A percentile compares a stretch with the other conserved stretches of the same genome.
These are phyloP conservation scores for Enteromius fasciolatus DNA, from an alignment of 2,797 vertebrate species.

Conservation along the genomic window DNA sequence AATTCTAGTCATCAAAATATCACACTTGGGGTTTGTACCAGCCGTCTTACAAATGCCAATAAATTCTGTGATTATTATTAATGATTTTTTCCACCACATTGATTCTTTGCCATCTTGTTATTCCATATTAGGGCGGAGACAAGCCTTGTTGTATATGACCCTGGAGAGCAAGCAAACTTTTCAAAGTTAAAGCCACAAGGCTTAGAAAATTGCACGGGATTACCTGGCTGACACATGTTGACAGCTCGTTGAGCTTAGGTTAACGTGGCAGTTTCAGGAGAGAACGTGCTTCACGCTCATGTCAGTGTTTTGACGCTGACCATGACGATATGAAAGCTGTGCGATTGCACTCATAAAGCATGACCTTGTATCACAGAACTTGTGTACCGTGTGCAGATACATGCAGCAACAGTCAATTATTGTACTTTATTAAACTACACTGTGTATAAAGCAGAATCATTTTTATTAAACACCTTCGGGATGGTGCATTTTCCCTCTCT, in stretches of 20 bases:
- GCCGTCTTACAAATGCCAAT: slow-evolving; percentile 69
- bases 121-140: slow-evolving; percentile 51
- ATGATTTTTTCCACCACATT: slow-evolving; percentile 71
- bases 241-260: slow-evolving; percentile 8
- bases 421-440: slow-evolving; percentile 28
- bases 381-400: not conserved
- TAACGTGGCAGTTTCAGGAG: not conserved
- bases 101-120: slow-evolving; percentile 70
- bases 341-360: not conserved
- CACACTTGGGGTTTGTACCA: slow-evolving; percentile 65
- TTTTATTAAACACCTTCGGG: slow-evolving; percentile 42
- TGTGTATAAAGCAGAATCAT: slow-evolving; percentile 27
- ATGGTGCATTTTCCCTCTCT: slow-evolving; percentile 24
- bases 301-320: slow-evolving; percentile 17
- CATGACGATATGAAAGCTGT: slow-evolving; percentile 10
- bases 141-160: slow-evolving; percentile 46
- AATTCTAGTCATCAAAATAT: slow-evolving; percentile 51
- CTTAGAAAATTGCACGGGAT: slow-evolving; percentile 33
- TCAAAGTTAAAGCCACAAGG: slow-evolving; percentile 47
- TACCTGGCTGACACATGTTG: slow-evolving; percentile 38
- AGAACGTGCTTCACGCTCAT: not conserved
- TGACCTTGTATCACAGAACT: slow-evolving; percentile 24
- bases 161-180: slow-evolving; percentile 35
- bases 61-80: slow-evolving; percentile 80
- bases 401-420: slow-evolving; percentile 22